A percentile compares a stretch with the other conserved stretches of the same genome.
Evolutionary conservation across 2,888 invertebrate genomes (phyloP).

Genomic region (Mimas tiliae): DNA sequence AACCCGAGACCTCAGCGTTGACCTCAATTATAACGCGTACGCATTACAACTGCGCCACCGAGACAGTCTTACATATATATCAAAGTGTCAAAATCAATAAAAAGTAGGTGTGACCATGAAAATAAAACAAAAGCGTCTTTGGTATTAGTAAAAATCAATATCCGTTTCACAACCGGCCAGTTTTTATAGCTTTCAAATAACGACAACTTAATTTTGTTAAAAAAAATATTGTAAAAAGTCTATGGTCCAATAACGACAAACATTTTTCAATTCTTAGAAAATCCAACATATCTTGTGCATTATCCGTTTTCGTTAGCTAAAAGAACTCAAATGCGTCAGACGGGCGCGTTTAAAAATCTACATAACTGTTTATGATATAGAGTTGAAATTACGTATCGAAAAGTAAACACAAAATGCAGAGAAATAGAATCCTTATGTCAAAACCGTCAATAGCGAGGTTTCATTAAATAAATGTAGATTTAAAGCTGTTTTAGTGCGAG

Average conservation of each 20-base stretch:
- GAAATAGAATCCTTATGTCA: constrained; percentile 69
- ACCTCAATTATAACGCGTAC: too few species aligned
- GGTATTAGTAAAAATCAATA: constrained; percentile 33
- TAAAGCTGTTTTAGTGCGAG: constrained; percentile 60
- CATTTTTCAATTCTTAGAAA: constrained; percentile 71
- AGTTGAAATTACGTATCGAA: constrained; percentile 32
- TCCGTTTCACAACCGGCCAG: constrained; percentile 44
- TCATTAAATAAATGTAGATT: constrained; percentile 66
- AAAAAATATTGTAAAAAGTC: constrained; percentile 49
- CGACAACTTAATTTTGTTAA: constrained; percentile 69
- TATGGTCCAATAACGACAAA: constrained; percentile 55
- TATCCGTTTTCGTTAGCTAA: constrained; percentile 45
- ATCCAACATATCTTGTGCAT: constrained; percentile 70
- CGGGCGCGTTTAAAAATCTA: constrained; percentile 32
- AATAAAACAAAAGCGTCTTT: constrained; percentile 31
- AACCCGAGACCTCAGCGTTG: too few species aligned
- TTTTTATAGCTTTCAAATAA: constrained; percentile 55
- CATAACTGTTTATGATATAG: constrained; percentile 28
- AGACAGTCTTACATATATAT: not conserved
- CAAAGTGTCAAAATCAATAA: constrained; percentile 8
- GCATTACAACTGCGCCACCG: too few species aligned
- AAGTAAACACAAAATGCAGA: constrained; percentile 45
- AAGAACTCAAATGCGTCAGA: constrained; percentile 45
- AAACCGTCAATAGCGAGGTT: constrained; percentile 62
- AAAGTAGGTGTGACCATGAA: not conserved